Conservation (phyloP, 2,888 invertebrate species). For the Margaritifera margaritifera region DNA sequence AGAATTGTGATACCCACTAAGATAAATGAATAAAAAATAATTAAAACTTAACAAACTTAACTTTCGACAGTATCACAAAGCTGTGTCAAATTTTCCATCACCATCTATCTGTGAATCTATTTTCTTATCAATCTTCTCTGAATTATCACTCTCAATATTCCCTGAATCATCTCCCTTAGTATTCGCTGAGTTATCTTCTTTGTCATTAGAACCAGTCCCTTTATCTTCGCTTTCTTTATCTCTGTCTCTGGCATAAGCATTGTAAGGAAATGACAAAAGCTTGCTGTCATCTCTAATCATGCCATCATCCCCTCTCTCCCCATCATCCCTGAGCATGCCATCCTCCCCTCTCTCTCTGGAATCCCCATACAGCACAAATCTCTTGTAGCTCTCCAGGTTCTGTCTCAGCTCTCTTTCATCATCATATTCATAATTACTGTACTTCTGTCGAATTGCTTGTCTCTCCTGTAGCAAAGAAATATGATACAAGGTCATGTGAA, state of each 20-base stretch:
- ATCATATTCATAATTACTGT: constrained; percentile 84
- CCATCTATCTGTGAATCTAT: too few species aligned
- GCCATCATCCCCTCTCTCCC: too few species aligned
- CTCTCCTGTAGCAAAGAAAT: constrained; percentile 80
- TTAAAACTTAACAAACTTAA: too few species aligned
- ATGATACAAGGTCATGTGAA: too few species aligned
- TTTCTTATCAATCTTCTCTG: too few species aligned
- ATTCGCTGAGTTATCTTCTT: neutral
- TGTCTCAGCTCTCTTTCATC: constrained; percentile 83
- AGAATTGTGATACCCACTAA: too few species aligned
- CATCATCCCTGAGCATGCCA: constrained; percentile 21
- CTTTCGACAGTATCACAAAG: too few species aligned
- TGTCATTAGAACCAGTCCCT: constrained; percentile 1
- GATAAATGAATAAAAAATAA: too few species aligned
- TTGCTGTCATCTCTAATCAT: too few species aligned
- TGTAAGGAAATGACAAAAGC: neutral
- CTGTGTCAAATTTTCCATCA: too few species aligned
- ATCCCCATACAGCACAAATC: constrained; percentile 50
- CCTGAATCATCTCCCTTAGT: neutral
- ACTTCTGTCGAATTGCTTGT: constrained; percentile 86
- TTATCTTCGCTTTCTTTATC: neutral
- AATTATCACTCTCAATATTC: too few species aligned
- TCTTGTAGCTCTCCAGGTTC: constrained; percentile 87
- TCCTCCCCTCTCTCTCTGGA: constrained; percentile 9
- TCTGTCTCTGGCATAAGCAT: neutral